These are phyloP conservation scores for Podabrus alpinus DNA, from an alignment of 2,888 invertebrate species.

Conservation along the genomic window DNA sequence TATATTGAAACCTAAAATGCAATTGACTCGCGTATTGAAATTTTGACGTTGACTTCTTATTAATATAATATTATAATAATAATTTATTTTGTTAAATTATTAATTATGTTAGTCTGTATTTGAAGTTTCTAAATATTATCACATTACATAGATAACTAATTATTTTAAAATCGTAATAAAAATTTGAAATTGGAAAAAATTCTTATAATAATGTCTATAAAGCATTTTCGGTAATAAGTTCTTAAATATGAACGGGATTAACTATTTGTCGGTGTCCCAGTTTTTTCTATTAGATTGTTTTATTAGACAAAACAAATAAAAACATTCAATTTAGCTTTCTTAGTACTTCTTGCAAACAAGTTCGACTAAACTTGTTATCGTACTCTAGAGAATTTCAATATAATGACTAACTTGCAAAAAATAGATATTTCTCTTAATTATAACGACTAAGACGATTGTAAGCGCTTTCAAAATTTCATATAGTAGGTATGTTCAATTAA, in stretches of 20 bases:
- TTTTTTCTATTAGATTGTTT: background rate
- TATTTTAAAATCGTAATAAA: no score
- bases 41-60: no score
- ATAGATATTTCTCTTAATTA: background rate
- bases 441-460: background rate
- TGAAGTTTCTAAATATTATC: no score
- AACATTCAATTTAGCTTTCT: background rate
- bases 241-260: background rate
- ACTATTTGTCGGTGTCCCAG: background rate
- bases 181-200: no score
- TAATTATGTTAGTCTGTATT: no score
- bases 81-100: no score
- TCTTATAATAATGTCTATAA: no score
- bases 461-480: background rate
- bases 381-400: background rate
- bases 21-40: no score
- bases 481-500: background rate
- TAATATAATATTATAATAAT: no score
- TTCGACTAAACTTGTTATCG: background rate
- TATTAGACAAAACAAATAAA: background rate
- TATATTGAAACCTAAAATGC: no score
- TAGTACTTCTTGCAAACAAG: background rate
- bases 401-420: background rate
- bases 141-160: no score
- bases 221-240: no score